Percentiles rank a stretch among this genome's conserved stretches.
These are phyloP conservation scores for Cheiracanthium punctorium DNA, from an alignment of 2,888 invertebrate species.

Conservation along the genomic window DNA sequence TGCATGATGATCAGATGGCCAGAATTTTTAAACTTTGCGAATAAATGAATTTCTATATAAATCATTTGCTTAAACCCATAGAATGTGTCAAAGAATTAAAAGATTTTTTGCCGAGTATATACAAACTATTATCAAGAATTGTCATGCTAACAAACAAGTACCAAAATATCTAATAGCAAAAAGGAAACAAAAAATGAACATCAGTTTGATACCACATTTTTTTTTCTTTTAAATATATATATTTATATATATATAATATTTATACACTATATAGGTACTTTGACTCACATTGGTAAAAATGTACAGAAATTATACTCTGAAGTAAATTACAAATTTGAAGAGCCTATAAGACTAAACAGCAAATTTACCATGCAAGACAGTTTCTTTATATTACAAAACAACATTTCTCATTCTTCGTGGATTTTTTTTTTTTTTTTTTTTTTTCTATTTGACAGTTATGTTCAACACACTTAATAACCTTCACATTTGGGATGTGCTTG, in stretches of 20 bases:
- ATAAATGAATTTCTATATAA: too few species aligned
- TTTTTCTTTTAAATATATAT: too few species aligned
- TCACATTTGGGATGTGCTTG: slow-evolving; percentile 36
- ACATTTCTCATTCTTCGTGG: slow-evolving; percentile 15
- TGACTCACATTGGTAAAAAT: slow-evolving; percentile 67
- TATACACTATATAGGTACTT: slow-evolving; percentile 64
- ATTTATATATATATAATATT: too few species aligned
- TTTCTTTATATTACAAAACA: slow-evolving; percentile 56
- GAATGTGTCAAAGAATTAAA: not conserved
- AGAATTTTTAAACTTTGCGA: too few species aligned
- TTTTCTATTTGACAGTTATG: slow-evolving; percentile 2
- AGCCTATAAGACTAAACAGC: slow-evolving; percentile 66
- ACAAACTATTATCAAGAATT: not conserved
- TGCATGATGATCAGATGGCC: too few species aligned
- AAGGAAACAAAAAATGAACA: not conserved
- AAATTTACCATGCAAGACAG: slow-evolving; percentile 61
- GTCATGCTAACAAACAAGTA: slow-evolving; percentile 9
- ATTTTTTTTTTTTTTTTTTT: too few species aligned
- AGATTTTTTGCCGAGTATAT: not conserved
- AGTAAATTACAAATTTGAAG: slow-evolving; percentile 65
- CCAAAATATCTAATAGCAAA: slow-evolving; percentile 6
- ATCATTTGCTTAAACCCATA: too few species aligned
- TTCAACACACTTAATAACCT: slow-evolving; percentile 22
- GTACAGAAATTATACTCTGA: slow-evolving; percentile 61
- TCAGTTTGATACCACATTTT: not conserved